phyloP scores from a whole-genome alignment of 2,888 invertebrate species.

The Drosophila birchii region DNA sequence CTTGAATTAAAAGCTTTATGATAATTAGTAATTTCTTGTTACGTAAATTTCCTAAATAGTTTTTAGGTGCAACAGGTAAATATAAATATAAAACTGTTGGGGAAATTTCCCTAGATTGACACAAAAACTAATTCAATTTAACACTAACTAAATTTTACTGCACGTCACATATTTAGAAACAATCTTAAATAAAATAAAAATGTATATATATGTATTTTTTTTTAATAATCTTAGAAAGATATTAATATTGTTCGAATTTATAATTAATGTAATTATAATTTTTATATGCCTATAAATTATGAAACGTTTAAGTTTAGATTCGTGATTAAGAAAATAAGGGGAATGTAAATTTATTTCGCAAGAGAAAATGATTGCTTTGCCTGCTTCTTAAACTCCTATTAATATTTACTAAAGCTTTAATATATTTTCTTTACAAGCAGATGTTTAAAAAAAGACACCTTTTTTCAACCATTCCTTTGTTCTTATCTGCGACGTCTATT shows the following conservation, averaged over 20 bases:
- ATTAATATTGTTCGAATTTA: not conserved
- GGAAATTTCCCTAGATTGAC: not conserved
- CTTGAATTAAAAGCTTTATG: no score
- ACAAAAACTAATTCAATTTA: not conserved
- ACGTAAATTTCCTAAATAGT: not conserved
- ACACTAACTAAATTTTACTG: not conserved
- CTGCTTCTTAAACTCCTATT: no score
- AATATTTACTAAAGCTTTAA: not conserved
- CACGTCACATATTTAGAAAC: not conserved
- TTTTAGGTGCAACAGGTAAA: not conserved
- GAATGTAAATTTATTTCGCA: not conserved
- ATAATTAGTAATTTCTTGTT: not conserved
- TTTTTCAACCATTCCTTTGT: not conserved
- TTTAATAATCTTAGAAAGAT: not conserved
- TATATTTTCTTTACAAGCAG: not conserved
- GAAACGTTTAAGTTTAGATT: not conserved
- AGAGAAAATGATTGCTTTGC: not conserved
- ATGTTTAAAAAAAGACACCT: not conserved
- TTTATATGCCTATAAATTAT: not conserved
- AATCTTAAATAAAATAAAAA: not conserved
- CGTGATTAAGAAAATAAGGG: not conserved
- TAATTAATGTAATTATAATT: not conserved
- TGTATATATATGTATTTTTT: no score
- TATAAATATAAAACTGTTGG: not conserved
- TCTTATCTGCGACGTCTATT: slow-evolving; percentile 9